phyloP scores from a whole-genome alignment of 2,797 vertebrate genomes.

The Acrossocheilus wenchowensis region DNA sequence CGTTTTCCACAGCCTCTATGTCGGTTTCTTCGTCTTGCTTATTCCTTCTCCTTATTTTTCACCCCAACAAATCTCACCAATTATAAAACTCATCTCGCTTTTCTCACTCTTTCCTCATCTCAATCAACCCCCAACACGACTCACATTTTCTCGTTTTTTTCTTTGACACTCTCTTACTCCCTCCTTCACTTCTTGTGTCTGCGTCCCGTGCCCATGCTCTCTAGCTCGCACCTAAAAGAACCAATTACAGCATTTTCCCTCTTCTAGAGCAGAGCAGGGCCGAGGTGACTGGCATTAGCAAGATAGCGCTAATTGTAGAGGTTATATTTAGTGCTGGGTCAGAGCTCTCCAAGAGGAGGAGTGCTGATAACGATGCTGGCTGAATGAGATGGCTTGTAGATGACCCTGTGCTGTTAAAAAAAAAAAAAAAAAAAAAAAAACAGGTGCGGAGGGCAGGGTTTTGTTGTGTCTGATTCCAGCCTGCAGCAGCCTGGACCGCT shows the following conservation, averaged over 20 bases:
- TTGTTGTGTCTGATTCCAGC: constrained; percentile 42
- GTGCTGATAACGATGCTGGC: constrained; percentile 66
- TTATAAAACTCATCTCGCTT: constrained; percentile 81
- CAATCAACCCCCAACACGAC: constrained; percentile 22
- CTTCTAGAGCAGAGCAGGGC: constrained; percentile 37
- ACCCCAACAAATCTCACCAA: constrained; percentile 81
- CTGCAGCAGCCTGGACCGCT: constrained; percentile 42
- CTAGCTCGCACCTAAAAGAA: constrained; percentile 80
- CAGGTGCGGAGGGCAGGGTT: constrained; percentile 47
- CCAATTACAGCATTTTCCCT: constrained; percentile 77
- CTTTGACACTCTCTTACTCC: constrained; percentile 56
- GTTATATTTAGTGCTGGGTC: constrained; percentile 72
- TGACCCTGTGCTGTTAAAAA: constrained; percentile 59
- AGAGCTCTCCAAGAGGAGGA: constrained; percentile 65
- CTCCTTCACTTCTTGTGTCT: constrained; percentile 52
- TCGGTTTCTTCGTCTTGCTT: constrained; percentile 50
- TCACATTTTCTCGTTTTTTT: constrained; percentile 49
- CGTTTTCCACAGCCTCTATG: constrained; percentile 26
- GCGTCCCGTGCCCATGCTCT: constrained; percentile 64
- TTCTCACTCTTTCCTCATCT: constrained; percentile 46
- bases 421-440: constrained; percentile 22
- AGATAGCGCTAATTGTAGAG: constrained; percentile 69
- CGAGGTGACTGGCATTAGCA: constrained; percentile 53
- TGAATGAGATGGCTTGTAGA: constrained; percentile 59
- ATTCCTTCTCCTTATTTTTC: constrained; percentile 72